Base-by-base conservation (phyloP, 2,888 invertebrate genomes). In the Tortrix viridana region DNA sequence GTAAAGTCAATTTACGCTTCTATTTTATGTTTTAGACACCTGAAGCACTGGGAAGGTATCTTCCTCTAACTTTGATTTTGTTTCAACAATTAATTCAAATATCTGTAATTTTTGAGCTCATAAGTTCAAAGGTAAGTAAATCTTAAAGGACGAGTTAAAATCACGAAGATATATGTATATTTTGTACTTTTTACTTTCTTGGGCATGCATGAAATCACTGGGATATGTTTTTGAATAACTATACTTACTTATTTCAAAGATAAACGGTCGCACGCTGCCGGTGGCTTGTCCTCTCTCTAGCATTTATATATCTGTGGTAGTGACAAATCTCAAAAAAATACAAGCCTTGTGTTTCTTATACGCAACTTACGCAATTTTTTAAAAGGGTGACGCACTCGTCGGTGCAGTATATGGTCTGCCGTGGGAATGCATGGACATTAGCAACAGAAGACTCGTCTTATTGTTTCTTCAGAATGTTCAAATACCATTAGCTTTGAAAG, bases 51-150 rank as follows among this genome's bases (percentile, higher is more conserved):
- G 50, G 50, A 12, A 46, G 26, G 9, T 62, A 63, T 16, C 50
- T 44, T 9, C 18, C 19, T 0, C 23, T 63, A 4, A 57, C 62
- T 0, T 2, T 63, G 1, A 20, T 46, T 38, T 14, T 52, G n/a
- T 63, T 57, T 18, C 46, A 57, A 32, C 52, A 47, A 46, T 57
- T 63, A 12, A 52, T 63, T 0, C 62, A 57, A 26, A 22, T 52
- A 2, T 57, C 57, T 4, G 57, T 63, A 12, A 52, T 63, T 37
- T 63, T 63, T 38, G 62, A 63, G 18, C 52, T 52, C 4, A 57
- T 63, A 4, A 38, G 19, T 7, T 9, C 62, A n/a, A 46, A 50
- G 57, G 61, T 62, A 20, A 16, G 19, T 32, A 12, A 12, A 32
- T 32, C 4, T 12, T 12, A n/a, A n/a, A n/a, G n/a, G n/a, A n/a